Base-by-base conservation (phyloP, 2,888 invertebrate species). In the Fragum sueziense region DNA sequence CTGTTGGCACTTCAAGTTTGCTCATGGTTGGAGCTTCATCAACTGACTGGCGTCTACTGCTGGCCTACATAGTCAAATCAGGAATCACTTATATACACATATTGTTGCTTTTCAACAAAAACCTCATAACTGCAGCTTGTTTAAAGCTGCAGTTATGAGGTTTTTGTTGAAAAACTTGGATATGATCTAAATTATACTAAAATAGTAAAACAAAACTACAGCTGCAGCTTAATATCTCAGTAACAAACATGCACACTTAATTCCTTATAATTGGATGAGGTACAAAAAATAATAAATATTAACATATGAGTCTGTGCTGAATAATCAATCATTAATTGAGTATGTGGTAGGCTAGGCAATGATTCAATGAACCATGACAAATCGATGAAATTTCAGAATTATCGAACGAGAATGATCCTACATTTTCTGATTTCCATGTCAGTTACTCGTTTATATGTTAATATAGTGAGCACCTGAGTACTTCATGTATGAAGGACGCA, bases 11-110 rank as follows among this genome's bases (percentile, higher is more conserved):
- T 47, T 89, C 90, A 72, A 88, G 85, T 74, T 81, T 84, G 79
- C 79, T 84, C 65, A 65, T 65, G 14, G 27, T 7, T 14, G 65
- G 65, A 41, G 77, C 79, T 34, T 83, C 84, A 52, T 89, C 90
- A 52, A 89, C 81, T 22, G 89, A 90, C 80, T 89, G 88, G 27
- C 90, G 84, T 76, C 86, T 75, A 78, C 88, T 86, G 70, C 80
- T 79, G 62, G 71, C 82, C 86, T 84, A 73, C 31, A 51, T 59
- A 54, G 37, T 54, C 52, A 52, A 68, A 47, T 74, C 65, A 65
- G 22, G 22, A 41, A 65, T 65, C 6, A 61, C 14, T 61, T 61
- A 0, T 1, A 59, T 14, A 31, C 61, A 61, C n/a, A n/a, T n/a
- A n/a, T n/a, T n/a, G n/a, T n/a, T n/a, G n/a, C n/a, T n/a, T n/a